phyloP scores from a whole-genome alignment of 2,797 vertebrate genomes.

The Manis crassicaudata region DNA sequence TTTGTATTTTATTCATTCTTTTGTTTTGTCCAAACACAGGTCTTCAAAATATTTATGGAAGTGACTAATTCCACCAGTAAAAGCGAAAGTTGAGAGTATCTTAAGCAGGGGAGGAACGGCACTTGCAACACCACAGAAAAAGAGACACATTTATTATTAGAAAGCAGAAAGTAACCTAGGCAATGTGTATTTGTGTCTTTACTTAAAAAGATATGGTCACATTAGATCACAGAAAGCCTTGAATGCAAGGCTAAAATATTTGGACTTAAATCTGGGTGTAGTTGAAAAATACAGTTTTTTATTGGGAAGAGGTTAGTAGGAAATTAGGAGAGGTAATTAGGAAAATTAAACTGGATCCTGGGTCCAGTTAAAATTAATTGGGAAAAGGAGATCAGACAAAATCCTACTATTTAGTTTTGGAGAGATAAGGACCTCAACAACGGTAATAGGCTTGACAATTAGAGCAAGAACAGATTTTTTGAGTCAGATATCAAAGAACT shows the following conservation, averaged over 20 bases:
- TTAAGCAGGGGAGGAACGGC: neutral
- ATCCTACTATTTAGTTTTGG: neutral
- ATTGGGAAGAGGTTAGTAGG: neutral
- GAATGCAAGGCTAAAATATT: neutral
- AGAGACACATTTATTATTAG: neutral
- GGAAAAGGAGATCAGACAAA: neutral
- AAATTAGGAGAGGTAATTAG: neutral
- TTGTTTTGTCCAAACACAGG: neutral
- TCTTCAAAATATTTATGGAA: neutral
- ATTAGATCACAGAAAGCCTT: neutral
- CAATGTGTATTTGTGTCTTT: neutral
- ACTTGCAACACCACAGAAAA: neutral
- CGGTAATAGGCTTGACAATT: neutral
- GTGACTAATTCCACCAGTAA: neutral
- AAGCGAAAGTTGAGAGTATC: neutral
- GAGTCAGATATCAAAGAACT: neutral
- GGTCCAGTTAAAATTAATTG: neutral
- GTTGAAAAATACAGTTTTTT: neutral
- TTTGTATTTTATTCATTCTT: neutral
- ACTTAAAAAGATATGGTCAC: neutral
- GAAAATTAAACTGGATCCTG: neutral
- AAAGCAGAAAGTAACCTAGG: neutral
- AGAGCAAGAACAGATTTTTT: neutral
- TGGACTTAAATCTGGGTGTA: neutral
- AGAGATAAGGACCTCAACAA: neutral